Conservation (phyloP, 30 jellyfish, hydroid and myxozoan genomes). For the Catostylus mosaicus region DNA sequence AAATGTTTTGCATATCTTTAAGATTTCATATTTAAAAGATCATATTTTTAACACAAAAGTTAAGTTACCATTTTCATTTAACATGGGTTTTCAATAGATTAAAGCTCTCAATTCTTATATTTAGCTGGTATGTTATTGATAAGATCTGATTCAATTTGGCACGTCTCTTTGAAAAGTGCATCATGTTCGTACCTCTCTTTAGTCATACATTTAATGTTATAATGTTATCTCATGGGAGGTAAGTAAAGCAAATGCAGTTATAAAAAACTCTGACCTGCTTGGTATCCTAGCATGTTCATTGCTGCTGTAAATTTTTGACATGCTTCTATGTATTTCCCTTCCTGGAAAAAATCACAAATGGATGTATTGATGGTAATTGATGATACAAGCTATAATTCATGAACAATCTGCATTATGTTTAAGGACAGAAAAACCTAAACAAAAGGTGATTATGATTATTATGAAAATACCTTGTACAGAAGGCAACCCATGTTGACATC, state of each 20-base stretch:
- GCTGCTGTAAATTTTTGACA: slow-evolving; percentile 92
- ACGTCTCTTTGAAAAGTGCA: too few species aligned
- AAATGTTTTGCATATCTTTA: too few species aligned
- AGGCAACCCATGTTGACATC: slow-evolving; percentile 95
- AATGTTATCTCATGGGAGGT: neutral
- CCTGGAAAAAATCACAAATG: slow-evolving; percentile 52
- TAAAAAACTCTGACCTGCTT: slow-evolving; percentile 66
- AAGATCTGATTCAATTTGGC: too few species aligned
- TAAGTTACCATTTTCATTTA: too few species aligned
- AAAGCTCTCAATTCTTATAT: too few species aligned
- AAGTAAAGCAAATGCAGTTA: neutral
- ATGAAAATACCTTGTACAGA: slow-evolving; percentile 74
- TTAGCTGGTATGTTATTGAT: too few species aligned
- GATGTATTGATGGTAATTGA: neutral
- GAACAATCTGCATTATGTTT: neutral
- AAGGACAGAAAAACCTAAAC: neutral
- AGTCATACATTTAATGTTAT: too few species aligned
- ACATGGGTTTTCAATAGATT: too few species aligned
- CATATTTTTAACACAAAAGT: too few species aligned
- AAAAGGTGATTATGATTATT: neutral
- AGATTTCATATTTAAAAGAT: too few species aligned
- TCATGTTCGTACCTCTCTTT: too few species aligned
- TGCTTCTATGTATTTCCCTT: slow-evolving; percentile 90
- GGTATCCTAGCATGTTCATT: slow-evolving; percentile 92
- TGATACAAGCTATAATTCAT: too few species aligned